Evolutionary conservation across 1,140 invertebrate species (phyloP).

Genomic region (Samia ricini): DNA sequence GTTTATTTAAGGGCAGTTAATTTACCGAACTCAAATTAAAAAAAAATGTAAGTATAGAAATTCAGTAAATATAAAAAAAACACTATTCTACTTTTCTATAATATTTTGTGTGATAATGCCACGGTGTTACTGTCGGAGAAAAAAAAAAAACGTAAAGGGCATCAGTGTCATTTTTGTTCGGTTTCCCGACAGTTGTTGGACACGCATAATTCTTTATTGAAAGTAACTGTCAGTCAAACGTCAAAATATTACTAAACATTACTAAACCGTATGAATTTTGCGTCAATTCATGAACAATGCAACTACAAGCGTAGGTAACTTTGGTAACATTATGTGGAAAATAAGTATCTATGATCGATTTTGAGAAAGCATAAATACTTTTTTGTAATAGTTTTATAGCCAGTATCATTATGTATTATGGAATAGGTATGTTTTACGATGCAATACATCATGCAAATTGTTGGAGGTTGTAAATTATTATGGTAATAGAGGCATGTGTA

Average conservation of each 20-base stretch:
- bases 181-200: slow-evolving; percentile 39
- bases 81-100: too few species aligned
- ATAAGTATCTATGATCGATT: not conserved
- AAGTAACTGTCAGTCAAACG: slow-evolving; percentile 71
- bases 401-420: too few species aligned
- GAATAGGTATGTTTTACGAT: too few species aligned
- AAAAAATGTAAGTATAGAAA: too few species aligned
- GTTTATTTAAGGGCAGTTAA: too few species aligned
- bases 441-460: too few species aligned
- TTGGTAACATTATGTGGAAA: not conserved
- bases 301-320: not conserved
- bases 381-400: too few species aligned
- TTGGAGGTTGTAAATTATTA: too few species aligned
- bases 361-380: not conserved
- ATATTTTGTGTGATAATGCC: slow-evolving; percentile 1
- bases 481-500: too few species aligned
- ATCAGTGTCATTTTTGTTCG: not conserved
- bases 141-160: slow-evolving; percentile 4
- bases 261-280: slow-evolving; percentile 36
- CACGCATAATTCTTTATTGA: slow-evolving; percentile 62
- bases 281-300: slow-evolving; percentile 27
- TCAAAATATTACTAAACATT: slow-evolving; percentile 54
- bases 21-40: too few species aligned
- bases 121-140: not conserved
- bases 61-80: too few species aligned